A percentile compares a stretch with the other conserved stretches of the same genome.
Conservation (phyloP, 1,140 invertebrate species). For the Drosophila funebris region DNA sequence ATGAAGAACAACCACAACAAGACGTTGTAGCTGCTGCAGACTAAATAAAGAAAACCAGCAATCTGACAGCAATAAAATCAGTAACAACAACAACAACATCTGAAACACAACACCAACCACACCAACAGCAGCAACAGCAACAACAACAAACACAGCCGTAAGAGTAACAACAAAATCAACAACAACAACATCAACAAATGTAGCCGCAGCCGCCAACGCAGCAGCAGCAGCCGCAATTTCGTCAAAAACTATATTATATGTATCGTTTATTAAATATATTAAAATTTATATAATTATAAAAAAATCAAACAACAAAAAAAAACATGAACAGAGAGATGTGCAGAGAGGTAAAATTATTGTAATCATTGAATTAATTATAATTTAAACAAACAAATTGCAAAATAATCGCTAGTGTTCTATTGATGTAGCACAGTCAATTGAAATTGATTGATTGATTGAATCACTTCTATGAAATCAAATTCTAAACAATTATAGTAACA, state of each 20-base stretch:
- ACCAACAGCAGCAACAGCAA: constrained; percentile 52
- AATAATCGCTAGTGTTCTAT: constrained; percentile 43
- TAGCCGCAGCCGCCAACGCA: constrained; percentile 51
- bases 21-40: constrained; percentile 63
- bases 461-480: not conserved
- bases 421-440: constrained; percentile 6
- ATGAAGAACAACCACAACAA: constrained; percentile 19
- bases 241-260: constrained; percentile 82
- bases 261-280: constrained; percentile 84
- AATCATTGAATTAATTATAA: constrained; percentile 83
- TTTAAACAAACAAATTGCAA: constrained; percentile 69
- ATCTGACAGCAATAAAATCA: constrained; percentile 41
- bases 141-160: constrained; percentile 65
- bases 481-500: not conserved
- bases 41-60: constrained; percentile 57
- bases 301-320: constrained; percentile 51
- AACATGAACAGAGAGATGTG: constrained; percentile 63
- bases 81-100: constrained; percentile 41
- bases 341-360: constrained; percentile 81
- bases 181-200: constrained; percentile 51
- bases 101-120: constrained; percentile 10
- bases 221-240: constrained; percentile 71
- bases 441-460: not conserved
- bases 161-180: constrained; percentile 56
- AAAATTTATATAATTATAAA: constrained; percentile 84